phyloP scores from a whole-genome alignment of 2,797 vertebrate genomes.

The Tauraco hartlaubi region DNA sequence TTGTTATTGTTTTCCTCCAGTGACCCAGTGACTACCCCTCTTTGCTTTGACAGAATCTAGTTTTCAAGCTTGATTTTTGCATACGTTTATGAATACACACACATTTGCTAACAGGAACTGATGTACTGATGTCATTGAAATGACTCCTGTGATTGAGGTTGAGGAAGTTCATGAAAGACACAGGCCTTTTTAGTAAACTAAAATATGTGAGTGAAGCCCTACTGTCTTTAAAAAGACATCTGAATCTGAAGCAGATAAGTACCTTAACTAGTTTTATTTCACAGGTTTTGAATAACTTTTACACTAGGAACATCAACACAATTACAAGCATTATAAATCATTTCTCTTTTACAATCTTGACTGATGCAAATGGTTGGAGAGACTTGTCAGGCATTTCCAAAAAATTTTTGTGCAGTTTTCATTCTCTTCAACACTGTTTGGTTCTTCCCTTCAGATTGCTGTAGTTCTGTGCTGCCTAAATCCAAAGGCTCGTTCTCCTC shows the following conservation, averaged over 20 bases:
- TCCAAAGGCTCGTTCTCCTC: constrained; percentile 59
- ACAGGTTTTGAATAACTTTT: not conserved
- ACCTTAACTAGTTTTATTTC: not conserved
- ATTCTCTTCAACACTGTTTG: not conserved
- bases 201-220: not conserved
- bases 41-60: not conserved
- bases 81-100: not conserved
- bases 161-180: not conserved
- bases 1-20: not conserved
- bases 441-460: constrained; percentile 61
- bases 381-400: not conserved
- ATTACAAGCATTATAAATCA: not conserved
- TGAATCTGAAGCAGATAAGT: not conserved
- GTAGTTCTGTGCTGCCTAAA: constrained; percentile 65
- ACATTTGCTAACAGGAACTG: not conserved
- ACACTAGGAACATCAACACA: not conserved
- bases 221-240: not conserved
- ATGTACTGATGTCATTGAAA: not conserved
- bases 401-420: not conserved
- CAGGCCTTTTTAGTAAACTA: not conserved
- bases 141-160: not conserved
- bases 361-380: not conserved
- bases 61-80: not conserved
- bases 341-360: not conserved
- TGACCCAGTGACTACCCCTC: not conserved